Percentiles rank a stretch among this genome's conserved stretches.
Evolutionary conservation across 2,113 vertebrate genomes (phyloP).

Genomic region (Dasyprocta punctata): DNA sequence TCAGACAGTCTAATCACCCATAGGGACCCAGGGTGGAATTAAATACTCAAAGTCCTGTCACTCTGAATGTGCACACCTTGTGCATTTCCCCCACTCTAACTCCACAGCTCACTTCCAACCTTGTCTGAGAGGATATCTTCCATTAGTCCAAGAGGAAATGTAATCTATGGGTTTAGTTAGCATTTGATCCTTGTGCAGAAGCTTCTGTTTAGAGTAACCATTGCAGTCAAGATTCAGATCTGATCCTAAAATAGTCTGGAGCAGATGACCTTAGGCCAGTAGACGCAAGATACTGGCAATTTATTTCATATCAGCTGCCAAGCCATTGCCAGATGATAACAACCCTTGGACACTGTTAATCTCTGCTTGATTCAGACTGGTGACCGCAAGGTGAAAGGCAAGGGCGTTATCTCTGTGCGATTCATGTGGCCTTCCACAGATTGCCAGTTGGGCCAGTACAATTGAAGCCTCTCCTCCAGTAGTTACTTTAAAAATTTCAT

Average conservation of each 20-base stretch:
- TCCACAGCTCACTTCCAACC: constrained; percentile 22
- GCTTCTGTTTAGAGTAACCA: constrained; percentile 65
- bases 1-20: neutral
- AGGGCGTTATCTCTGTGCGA: constrained; percentile 72
- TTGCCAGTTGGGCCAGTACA: constrained; percentile 73
- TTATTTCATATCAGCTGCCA: constrained; percentile 79
- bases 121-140: constrained; percentile 67
- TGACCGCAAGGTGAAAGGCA: constrained; percentile 78
- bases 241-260: constrained; percentile 74
- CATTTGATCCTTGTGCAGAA: constrained; percentile 70
- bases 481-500: constrained; percentile 76
- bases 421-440: constrained; percentile 68
- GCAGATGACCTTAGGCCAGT: constrained; percentile 60
- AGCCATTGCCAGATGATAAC: constrained; percentile 75
- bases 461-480: constrained; percentile 73
- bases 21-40: neutral
- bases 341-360: constrained; percentile 75
- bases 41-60: neutral
- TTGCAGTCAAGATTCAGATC: constrained; percentile 76
- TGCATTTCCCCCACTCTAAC: neutral
- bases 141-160: constrained; percentile 65
- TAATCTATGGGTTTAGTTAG: constrained; percentile 71
- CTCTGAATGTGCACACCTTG: neutral
- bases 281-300: constrained; percentile 73
- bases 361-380: constrained; percentile 77